phyloP scores from a whole-genome alignment of 2,797 vertebrate species.

The Etheostoma perlongum region DNA sequence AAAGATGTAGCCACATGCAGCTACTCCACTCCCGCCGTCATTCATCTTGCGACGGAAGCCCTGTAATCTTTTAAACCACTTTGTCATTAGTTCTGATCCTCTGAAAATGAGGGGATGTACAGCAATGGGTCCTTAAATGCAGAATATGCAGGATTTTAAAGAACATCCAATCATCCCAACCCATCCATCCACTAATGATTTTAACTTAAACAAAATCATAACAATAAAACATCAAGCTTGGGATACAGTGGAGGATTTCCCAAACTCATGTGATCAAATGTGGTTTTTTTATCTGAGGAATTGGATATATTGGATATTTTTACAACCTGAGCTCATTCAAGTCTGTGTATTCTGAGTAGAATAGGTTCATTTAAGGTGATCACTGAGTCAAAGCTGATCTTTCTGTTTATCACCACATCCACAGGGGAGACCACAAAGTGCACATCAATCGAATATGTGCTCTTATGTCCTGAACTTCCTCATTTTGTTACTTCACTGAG shows the following conservation, averaged over 20 bases:
- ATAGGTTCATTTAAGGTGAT: conserved; percentile 38
- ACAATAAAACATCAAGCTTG: not conserved
- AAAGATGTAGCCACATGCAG: conserved; percentile 26
- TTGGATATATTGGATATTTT: not conserved
- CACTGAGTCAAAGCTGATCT: conserved; percentile 18
- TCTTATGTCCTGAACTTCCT: not conserved
- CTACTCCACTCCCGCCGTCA: conserved; percentile 7
- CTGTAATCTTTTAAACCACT: conserved; percentile 69
- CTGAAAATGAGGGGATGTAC: conserved; percentile 63
- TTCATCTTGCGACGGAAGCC: conserved; percentile 56
- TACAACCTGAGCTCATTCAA: conserved; percentile 12
- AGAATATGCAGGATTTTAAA: conserved; percentile 47
- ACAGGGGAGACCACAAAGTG: not conserved
- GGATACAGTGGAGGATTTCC: not conserved
- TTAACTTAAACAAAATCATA: conserved; percentile 4
- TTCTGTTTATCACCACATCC: conserved; percentile 26
- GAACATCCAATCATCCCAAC: conserved; percentile 30
- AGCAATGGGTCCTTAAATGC: conserved; percentile 28
- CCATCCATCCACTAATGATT: not conserved
- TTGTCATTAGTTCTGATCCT: conserved; percentile 59
- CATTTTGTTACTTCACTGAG: not conserved
- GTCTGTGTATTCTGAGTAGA: conserved; percentile 5
- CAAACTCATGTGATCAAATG: not conserved
- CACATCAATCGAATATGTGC: not conserved
- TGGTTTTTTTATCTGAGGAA: not conserved